Base-by-base conservation (phyloP, 2,888 invertebrate species). In the Dendrolimus houi region DNA sequence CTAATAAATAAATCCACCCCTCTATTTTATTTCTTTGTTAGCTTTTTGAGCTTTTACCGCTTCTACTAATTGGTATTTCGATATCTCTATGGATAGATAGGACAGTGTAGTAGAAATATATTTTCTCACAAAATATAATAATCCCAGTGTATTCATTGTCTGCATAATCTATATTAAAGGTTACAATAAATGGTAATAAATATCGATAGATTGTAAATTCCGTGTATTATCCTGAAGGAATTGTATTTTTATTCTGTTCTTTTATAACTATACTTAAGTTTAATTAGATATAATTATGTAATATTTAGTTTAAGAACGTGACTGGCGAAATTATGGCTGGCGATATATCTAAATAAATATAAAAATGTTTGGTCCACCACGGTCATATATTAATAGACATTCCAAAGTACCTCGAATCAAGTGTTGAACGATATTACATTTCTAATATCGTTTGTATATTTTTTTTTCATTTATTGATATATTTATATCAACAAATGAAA, bases 41-140 rank as follows among this genome's bases (percentile, higher is more conserved):
- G 47, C 47, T 66, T 56, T 63, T 60, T 55, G 52, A 58, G 57
- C 57, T 62, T 59, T 55, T 54, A 56, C 55, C 47, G 56, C 59
- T 57, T 13, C 41, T 57, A 56, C 55, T 55, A 54, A 17, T 58
- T 58, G 56, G 54, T n/a, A 55, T 53, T 56, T 57, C 52, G 54
- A 55, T 55, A 59, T 55, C 13, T 53, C 56, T 58, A 61, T 61
- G 47, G 12, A 60, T 54, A 58, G 57, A 60, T 62, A 55, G 29
- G 29, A 58, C 59, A 59, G 57, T 56, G 60, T 69, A 69, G 60
- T 52, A 58, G 53, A 55, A 60, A 52, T 58, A 62, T 63, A 62
- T 59, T 65, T 60, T 64, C 58, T 52, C 63, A 58, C 53, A 54
- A 55, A 58, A 58, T 56, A 41, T 52, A 53, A 54, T 41, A 47